Conservation (phyloP, 2,888 invertebrate species). For the Chirona hameri region DNA sequence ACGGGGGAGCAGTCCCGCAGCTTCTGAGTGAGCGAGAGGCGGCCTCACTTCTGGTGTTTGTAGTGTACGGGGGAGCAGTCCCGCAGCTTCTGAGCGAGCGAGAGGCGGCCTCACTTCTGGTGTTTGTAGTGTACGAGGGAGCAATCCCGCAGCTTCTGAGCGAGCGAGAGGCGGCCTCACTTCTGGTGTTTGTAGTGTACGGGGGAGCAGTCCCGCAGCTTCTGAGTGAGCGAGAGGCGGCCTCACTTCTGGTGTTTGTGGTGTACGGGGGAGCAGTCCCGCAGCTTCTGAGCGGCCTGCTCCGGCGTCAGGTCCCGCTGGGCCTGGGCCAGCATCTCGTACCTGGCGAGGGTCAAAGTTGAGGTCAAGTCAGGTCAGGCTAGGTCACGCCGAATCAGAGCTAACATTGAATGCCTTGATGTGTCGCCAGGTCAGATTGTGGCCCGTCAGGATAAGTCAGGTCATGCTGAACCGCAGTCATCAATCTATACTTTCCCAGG, state of each 20-base stretch:
- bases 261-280: no score
- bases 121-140: conserved; percentile 59
- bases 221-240: no score
- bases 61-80: conserved; percentile 62
- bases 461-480: no score
- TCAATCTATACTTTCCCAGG: no score
- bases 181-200: no score
- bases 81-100: conserved; percentile 59
- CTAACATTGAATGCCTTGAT: no score
- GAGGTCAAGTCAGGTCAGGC: conserved; percentile 51
- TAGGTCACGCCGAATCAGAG: conserved; percentile 71
- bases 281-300: conserved; percentile 85
- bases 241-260: no score
- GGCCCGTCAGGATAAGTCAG: no score
- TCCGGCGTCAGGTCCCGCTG: conserved; percentile 95
- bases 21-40: conserved; percentile 47
- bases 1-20: conserved; percentile 61
- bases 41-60: conserved; percentile 35
- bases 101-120: background rate
- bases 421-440: no score
- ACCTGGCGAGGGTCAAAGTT: conserved; percentile 45
- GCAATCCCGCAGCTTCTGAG: conserved; percentile 63
- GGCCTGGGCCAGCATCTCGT: conserved; percentile 83
- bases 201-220: no score
- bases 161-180: no score